Conservation (phyloP, 2,888 invertebrate species). For the Hoplodrina ambigua region DNA sequence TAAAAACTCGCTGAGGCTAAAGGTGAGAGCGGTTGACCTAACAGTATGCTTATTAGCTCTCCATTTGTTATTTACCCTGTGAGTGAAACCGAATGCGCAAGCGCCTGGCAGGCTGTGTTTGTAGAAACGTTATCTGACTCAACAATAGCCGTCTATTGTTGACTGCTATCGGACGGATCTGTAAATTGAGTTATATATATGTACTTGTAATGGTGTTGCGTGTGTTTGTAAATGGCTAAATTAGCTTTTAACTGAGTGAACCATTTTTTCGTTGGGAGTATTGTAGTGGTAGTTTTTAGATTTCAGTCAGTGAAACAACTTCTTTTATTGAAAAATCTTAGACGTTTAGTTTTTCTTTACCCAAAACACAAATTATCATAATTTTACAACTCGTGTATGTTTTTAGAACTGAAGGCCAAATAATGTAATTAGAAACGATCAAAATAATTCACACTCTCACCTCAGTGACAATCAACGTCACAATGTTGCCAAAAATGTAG, state of each 20-base stretch:
- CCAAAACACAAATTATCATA: no score
- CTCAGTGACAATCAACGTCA: no score
- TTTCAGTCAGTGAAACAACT: no score
- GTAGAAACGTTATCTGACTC: constrained; percentile 32
- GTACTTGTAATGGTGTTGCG: neutral
- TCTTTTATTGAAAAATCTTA: no score
- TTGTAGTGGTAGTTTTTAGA: no score
- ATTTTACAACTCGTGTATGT: no score
- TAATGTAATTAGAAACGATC: no score
- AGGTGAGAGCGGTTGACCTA: constrained; percentile 9
- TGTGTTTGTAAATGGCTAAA: constrained; percentile 3
- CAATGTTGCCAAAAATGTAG: no score
- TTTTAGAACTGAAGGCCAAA: neutral
- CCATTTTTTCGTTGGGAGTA: no score
- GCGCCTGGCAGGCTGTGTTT: constrained; percentile 35
- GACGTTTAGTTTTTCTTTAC: no score
- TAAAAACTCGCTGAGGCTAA: constrained; percentile 2
- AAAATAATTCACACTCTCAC: no score
- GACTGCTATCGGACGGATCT: constrained; percentile 39
- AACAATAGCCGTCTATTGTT: constrained; percentile 50
- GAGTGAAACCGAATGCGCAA: constrained; percentile 36
- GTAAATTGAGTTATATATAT: constrained; percentile 43
- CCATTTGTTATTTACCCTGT: constrained; percentile 29
- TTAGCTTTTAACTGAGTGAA: constrained; percentile 11
- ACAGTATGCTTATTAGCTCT: constrained; percentile 25